These are phyloP conservation scores for Melanophora roralis DNA, from an alignment of 2,888 invertebrate species.

Conservation along the genomic window DNA sequence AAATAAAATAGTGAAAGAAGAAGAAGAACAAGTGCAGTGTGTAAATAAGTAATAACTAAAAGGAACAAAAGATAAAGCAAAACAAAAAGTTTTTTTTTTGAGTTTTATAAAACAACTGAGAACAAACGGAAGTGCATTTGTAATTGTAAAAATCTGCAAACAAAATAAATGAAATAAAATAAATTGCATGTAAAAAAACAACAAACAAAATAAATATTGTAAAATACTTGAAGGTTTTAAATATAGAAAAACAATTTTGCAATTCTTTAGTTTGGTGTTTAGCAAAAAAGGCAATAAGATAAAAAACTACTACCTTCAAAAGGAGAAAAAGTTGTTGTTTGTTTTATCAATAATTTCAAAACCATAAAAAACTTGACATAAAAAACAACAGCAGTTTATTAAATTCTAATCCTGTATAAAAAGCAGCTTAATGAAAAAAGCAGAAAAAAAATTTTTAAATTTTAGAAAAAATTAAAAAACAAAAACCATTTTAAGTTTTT, in stretches of 20 bases:
- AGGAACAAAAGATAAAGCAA: conserved; percentile 24
- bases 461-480: background rate
- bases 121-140: conserved; percentile 28
- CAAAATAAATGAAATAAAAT: background rate
- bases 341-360: conserved; percentile 50
- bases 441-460: conserved; percentile 16
- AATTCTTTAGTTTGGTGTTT: background rate
- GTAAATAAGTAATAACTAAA: conserved; percentile 16
- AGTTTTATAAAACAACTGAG: conserved; percentile 13
- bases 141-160: conserved; percentile 21
- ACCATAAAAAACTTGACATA: conserved; percentile 27
- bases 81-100: background rate
- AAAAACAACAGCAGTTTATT: conserved; percentile 16
- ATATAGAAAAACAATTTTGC: too few relatives aligned
- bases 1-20: background rate
- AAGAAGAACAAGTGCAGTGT: conserved; percentile 47
- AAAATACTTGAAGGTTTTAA: conserved; percentile 22
- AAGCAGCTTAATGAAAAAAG: background rate
- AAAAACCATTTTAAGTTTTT: background rate
- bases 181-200: background rate
- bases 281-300: background rate
- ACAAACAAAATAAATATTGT: background rate
- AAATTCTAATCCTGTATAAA: conserved; percentile 6
- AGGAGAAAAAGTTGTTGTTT: background rate
- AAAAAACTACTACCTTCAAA: background rate